Evolutionary conservation across 1,140 invertebrate species (phyloP), one percentile per base, ranked within the genome.

Genomic region (Scaptodrosophila lebanonensis): DNA sequence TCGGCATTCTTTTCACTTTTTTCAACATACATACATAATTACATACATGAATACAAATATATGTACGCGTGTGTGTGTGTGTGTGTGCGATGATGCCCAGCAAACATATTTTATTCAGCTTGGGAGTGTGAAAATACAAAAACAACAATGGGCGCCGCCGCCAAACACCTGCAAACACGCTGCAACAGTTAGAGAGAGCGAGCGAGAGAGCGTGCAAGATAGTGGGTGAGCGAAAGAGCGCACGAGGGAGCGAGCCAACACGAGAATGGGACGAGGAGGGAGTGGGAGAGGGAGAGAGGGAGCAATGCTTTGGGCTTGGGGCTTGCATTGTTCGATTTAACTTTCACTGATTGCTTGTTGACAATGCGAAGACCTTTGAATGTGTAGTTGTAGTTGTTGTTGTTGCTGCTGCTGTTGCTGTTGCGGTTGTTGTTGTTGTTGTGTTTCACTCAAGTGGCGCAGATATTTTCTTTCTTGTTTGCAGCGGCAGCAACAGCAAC

Each of bases 291-390:
- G 22, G 32, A 36, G 32, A 45, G 32, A 40, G 15, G 9, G 52
- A 56, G 36, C n/a, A n/a, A 33, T 33, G 32, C 3, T n/a, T 9
- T 33, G 12, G 32, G 6, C 8, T 33, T 8, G 8, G 12, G 8
- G 12, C 48, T 43, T 67, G 54, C 62, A 67, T 67, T 67, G 64
- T 67, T 67, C 64, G 63, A 67, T 67, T 67, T 66, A 66, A 67
- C 64, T 67, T 67, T 67, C 64, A 66, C 64, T 67, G 63, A 67
- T 67, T 67, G 64, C 64, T 11, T 11, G 32, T 33, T 33, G 32
- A 33, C 32, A 33, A 44, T 64, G 35, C 54, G 49, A 36, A 48
- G 18, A 47, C 36, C 18, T 8, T 13, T 15, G 16, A 18, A 54
- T 36, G 9, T 54, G 40, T 38, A 33, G 40, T 36, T 39, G 35